Evolutionary conservation across 2,888 invertebrate species (phyloP).

Genomic region (Bimastos eiseni): DNA sequence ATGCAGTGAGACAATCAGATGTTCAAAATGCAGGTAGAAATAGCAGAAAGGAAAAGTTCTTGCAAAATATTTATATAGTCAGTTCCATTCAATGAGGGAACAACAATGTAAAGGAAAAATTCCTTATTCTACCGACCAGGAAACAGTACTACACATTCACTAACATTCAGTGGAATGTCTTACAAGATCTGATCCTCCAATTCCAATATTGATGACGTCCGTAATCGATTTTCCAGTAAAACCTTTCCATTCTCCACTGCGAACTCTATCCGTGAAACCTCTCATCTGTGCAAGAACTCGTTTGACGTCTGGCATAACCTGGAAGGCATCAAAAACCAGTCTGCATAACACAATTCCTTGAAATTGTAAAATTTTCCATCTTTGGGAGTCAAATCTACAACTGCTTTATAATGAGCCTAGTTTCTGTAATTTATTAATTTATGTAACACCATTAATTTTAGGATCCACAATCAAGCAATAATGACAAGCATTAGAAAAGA

Average conservation of each 20-base stretch:
- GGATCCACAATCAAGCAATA: background rate
- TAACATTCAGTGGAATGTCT: conserved; percentile 43
- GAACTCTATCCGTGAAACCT: conserved; percentile 80
- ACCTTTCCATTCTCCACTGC: conserved; percentile 69
- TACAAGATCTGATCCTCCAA: conserved; percentile 95
- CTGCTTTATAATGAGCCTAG: background rate
- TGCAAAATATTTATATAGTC: too few relatives aligned
- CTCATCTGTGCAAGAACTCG: conserved; percentile 91
- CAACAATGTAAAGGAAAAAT: background rate
- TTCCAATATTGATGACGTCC: conserved; percentile 98
- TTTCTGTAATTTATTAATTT: too few relatives aligned
- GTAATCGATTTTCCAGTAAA: conserved; percentile 91
- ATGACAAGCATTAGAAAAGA: background rate
- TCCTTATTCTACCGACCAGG: background rate
- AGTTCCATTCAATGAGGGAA: too few relatives aligned
- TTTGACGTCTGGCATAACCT: conserved; percentile 83
- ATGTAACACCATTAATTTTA: too few relatives aligned
- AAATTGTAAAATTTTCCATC: background rate
- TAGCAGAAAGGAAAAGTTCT: too few relatives aligned
- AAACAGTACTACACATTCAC: background rate
- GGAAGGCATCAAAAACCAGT: background rate
- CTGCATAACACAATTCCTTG: background rate
- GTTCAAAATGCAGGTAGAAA: too few relatives aligned
- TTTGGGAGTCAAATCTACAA: background rate
- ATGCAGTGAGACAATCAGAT: too few relatives aligned